Base-by-base conservation (phyloP, 2,113 vertebrate species). In the Lampris incognitus region DNA sequence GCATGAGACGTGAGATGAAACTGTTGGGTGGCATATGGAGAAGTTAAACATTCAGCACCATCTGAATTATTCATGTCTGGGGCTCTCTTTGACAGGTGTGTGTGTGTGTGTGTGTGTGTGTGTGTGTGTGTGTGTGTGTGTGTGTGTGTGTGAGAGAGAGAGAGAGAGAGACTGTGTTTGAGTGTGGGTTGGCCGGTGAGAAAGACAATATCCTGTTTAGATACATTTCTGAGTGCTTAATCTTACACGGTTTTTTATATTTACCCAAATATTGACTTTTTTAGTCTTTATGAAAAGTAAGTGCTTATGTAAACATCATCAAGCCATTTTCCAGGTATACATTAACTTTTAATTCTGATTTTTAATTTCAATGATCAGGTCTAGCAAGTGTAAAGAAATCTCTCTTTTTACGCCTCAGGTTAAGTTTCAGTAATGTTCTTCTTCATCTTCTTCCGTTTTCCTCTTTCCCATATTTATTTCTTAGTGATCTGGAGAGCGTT, bases 21-120 rank as follows among this genome's bases (percentile, higher is more conserved):
- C 80, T 80, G 77, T 71, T 80, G 56, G 38, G 68, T 67, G 59
- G 49, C 65, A 72, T 38, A 64, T 64, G 70, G 59, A 36, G 72
- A 81, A 46, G 81, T 87, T 83, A 88, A 90, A 91, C 79, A 83
- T 90, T 89, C 72, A 90, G 83, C 69, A 74, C 69, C 37, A 0
- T 69, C 68, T 91, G 75, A 75, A 84, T 88, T 83, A 85, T 92
- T 89, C 65, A 91, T 58, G 64, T 46, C 9, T n/a, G 56, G 5
- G 49, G 37, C 40, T 71, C 4, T 6, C 62, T 57, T 52, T 65
- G 7, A n/a, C 36, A 41, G 2, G 10, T 48, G 3, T 24, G 6
- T 8, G 13, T 9, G 61, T 64, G 46, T 40, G 56, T 60, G 50
- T 46, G 13, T 55, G 44, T 13, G 50, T 48, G 7, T 57, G 55